phyloP scores from a whole-genome alignment of 2,113 vertebrate genomes.

The Scalopus aquaticus region DNA sequence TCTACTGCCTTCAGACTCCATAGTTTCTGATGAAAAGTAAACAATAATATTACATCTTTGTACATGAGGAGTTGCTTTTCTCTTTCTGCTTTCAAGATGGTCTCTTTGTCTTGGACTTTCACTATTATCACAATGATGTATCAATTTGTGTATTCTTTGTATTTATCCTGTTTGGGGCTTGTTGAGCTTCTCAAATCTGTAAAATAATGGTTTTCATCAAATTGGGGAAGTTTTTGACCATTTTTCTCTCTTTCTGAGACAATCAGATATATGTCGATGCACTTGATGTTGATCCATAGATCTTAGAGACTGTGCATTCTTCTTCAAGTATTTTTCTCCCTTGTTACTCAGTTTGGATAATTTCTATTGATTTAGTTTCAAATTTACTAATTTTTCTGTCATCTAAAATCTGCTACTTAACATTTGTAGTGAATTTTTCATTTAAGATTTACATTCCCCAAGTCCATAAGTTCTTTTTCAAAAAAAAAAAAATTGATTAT shows the following conservation, averaged over 20 bases:
- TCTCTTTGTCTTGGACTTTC: not conserved
- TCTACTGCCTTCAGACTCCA: slow-evolving; percentile 16
- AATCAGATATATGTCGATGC: not conserved
- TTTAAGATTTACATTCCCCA: not conserved
- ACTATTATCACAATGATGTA: not conserved
- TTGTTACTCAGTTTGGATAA: not conserved
- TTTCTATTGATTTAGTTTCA: slow-evolving; percentile 11
- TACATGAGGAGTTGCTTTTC: not conserved
- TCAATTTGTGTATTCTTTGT: not conserved
- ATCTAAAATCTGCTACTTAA: slow-evolving; percentile 2
- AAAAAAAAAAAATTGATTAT: not conserved
- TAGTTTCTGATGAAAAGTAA: slow-evolving; percentile 46
- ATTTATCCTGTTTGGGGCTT: not conserved
- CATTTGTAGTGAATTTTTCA: not conserved
- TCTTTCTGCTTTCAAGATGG: not conserved
- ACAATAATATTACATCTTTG: not conserved
- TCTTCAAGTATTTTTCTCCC: not conserved
- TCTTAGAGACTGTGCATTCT: not conserved
- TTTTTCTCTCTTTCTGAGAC: not conserved
- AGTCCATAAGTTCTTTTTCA: not conserved
- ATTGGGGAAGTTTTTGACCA: not conserved
- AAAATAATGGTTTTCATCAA: not conserved
- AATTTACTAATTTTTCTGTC: not conserved
- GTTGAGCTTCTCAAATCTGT: not conserved
- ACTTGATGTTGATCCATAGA: not conserved